These are phyloP conservation scores for Lepidocyrtinus sp. DNA, from an alignment of 2,888 invertebrate genomes.

Conservation along the genomic window DNA sequence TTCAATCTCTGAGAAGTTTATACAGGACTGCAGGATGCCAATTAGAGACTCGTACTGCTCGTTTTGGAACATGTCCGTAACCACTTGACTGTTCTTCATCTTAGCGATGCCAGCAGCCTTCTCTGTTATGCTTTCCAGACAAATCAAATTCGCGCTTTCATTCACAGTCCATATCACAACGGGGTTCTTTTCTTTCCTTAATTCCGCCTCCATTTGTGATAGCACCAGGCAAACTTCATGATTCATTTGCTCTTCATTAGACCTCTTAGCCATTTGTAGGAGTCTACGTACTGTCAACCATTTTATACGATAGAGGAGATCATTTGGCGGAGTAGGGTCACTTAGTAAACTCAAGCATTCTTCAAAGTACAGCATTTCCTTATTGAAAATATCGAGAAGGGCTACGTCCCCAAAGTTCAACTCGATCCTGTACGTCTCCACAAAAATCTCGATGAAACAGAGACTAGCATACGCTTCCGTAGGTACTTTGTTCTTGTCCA, in stretches of 20 bases:
- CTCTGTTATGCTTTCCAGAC: constrained; percentile 45
- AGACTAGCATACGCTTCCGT: constrained; percentile 14
- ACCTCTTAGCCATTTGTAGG: constrained; percentile 16
- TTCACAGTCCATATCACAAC: constrained; percentile 42
- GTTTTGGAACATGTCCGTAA: constrained; percentile 77
- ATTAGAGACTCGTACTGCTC: constrained; percentile 80
- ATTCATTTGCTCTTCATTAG: constrained; percentile 27
- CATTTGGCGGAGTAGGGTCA: constrained; percentile 1
- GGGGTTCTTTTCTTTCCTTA: background rate
- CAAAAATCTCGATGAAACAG: constrained; percentile 25
- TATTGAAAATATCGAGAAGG: constrained; percentile 11
- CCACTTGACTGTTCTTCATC: constrained; percentile 65
- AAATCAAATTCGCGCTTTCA: constrained; percentile 41
- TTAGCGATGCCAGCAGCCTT: constrained; percentile 60
- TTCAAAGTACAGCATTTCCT: constrained; percentile 46
- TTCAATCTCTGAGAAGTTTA: constrained; percentile 73
- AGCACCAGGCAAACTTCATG: constrained; percentile 17
- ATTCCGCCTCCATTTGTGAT: constrained; percentile 22
- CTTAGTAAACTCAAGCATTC: constrained; percentile 12
- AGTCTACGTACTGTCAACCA: constrained; percentile 34
- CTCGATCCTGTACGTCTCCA: constrained; percentile 36
- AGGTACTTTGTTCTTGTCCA: background rate
- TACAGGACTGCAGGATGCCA: constrained; percentile 74
- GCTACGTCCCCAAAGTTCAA: constrained; percentile 11
- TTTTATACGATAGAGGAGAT: constrained; percentile 33